phyloP scores from a whole-genome alignment of 2,888 invertebrate species.

The Pollenia griseotomentosa region DNA sequence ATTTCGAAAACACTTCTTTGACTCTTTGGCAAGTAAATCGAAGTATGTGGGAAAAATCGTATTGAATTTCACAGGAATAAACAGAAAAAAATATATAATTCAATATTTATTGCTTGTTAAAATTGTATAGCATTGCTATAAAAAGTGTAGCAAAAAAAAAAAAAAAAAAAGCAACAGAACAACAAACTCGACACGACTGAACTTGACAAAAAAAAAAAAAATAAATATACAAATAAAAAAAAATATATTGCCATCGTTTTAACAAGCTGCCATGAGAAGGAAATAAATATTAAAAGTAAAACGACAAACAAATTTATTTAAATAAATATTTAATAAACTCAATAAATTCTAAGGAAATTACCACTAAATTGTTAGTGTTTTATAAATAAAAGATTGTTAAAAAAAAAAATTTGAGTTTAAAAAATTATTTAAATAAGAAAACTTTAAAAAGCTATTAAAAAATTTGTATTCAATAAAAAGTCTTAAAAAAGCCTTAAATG shows the following conservation, averaged over 20 bases:
- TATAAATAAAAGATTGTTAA: slow-evolving; percentile 15
- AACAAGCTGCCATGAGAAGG: slow-evolving; percentile 43
- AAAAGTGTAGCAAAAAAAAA: slow-evolving; percentile 12
- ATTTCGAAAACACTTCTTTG: slow-evolving; percentile 45
- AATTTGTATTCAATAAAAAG: too few species aligned
- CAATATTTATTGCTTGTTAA: slow-evolving; percentile 75
- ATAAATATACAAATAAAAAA: not conserved
- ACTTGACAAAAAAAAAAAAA: slow-evolving; percentile 50
- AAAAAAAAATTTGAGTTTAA: not conserved
- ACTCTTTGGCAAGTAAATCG: slow-evolving; percentile 38
- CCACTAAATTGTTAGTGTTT: slow-evolving; percentile 36
- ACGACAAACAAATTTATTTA: slow-evolving; percentile 61
- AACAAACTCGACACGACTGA: slow-evolving; percentile 53
- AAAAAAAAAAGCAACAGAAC: slow-evolving; percentile 1
- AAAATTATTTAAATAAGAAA: not conserved
- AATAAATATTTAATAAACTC: slow-evolving; percentile 64
- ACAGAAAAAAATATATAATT: slow-evolving; percentile 59
- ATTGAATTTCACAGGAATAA: slow-evolving; percentile 70
- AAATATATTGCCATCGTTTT: slow-evolving; percentile 48
- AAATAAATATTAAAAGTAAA: slow-evolving; percentile 47
- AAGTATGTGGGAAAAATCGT: slow-evolving; percentile 66
- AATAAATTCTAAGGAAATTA: slow-evolving; percentile 52
- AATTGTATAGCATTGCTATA: slow-evolving; percentile 49
- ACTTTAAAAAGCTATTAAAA: not conserved
- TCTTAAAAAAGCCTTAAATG: too few species aligned